Evolutionary conservation across 2,797 vertebrate genomes (phyloP).

Genomic region (Rhinichthys osculus): DNA sequence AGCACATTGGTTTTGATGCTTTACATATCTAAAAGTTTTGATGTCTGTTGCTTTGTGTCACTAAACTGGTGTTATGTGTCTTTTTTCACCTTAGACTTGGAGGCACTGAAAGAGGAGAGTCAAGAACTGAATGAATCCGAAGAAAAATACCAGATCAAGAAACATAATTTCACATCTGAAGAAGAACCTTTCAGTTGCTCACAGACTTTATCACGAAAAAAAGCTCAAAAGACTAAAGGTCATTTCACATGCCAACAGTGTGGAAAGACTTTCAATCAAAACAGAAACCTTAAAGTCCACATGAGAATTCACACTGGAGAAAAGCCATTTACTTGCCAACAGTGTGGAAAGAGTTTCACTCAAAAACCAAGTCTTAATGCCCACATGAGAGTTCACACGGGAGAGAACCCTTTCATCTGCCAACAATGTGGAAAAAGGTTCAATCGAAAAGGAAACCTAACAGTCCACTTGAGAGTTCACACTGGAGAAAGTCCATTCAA

Average conservation of each 20-base stretch:
- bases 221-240: neutral
- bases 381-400: conserved; percentile 1
- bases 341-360: neutral
- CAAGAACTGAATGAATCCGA: neutral
- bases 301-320: neutral
- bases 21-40: neutral
- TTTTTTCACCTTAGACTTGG: neutral
- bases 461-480: neutral
- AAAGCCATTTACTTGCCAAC: neutral
- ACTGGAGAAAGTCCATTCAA: neutral
- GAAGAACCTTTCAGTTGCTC: neutral
- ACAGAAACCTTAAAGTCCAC: conserved; percentile 1
- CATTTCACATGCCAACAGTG: neutral
- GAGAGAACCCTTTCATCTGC: neutral
- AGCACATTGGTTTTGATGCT: neutral
- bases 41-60: neutral
- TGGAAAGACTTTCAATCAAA: neutral
- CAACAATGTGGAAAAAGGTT: neutral
- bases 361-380: conserved; percentile 8
- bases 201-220: neutral
- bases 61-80: neutral
- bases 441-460: conserved; percentile 6
- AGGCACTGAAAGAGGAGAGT: neutral
- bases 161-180: neutral
- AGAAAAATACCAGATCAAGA: neutral